Base-by-base conservation (phyloP, 2,888 invertebrate genomes). In the Onchidella celtica region DNA sequence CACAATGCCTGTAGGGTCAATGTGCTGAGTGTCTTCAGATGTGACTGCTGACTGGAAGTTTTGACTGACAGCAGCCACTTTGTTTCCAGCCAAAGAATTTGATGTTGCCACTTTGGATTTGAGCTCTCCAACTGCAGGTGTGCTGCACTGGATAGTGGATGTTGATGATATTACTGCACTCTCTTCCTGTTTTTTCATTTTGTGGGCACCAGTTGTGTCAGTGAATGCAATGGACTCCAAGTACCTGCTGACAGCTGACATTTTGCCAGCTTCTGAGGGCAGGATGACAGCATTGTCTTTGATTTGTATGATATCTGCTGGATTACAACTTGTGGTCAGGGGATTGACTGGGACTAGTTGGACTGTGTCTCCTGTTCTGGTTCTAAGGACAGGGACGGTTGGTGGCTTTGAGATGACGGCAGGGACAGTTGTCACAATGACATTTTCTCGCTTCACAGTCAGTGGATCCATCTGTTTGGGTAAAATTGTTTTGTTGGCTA, bases 271-370 rank as follows among this genome's bases (percentile, higher is more conserved):
- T 0, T 55, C 57, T 9, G 55, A 29, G 4, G 80, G 66, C 3
- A 74, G 4, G 24, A 74, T 57, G 9, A 65, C 34, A 3, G 55
- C 36, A 24, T 32, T 69, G 36, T 81, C 69, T 59, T 75, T 81
- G 29, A 75, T 59, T n/a, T 80, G 80, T 38, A 80, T 80, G 34
- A 66, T 61, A 14, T 74, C 29, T 24, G 38, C 80, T 40, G 80
- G 66, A 11, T 57, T 74, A 40, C 38, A 72, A 24, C 29, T 38
- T 4, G 61, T 47, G 21, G 57, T 76, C 1, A 29, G n/a, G 6
- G 76, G 55, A 63, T 69, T 40, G 1, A 69, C 59, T 29, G 74
- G 81, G n/a, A 75, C 27, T 2, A 75, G 69, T 17, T 75, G 74
- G 24, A 81, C 69, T 6, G 65, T 59, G 38, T 69, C 69, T n/a